Evolutionary conservation across 37 sponge, comb jelly and placozoan genomes (phyloP).

Genomic region (Tethya wilhelma): DNA sequence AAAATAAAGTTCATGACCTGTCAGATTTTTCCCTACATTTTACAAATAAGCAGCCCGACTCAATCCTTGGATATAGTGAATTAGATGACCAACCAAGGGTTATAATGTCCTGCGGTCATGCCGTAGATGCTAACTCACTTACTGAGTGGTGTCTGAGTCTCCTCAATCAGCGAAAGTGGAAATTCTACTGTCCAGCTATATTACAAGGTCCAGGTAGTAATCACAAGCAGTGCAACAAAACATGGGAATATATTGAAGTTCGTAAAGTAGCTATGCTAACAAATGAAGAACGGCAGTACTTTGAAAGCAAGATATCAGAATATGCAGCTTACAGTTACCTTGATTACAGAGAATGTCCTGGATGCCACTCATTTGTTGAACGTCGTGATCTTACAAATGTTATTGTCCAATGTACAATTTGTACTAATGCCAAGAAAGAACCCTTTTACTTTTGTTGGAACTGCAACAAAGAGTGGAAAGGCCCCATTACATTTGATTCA

Average conservation of each 20-base stretch:
- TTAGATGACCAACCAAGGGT: constrained; percentile 29
- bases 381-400: constrained; percentile 45
- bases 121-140: constrained; percentile 52
- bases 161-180: constrained; percentile 14
- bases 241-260: constrained; percentile 51
- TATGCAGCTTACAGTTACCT: constrained; percentile 46
- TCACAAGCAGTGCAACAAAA: constrained; percentile 41
- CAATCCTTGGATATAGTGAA: constrained; percentile 18
- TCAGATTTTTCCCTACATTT: constrained; percentile 29
- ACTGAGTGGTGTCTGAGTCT: constrained; percentile 55
- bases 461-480: constrained; percentile 59
- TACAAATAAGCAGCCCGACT: constrained; percentile 24
- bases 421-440: constrained; percentile 46
- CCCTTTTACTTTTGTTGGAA: constrained; percentile 70
- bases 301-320: constrained; percentile 63
- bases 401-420: constrained; percentile 43
- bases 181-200: constrained; percentile 64
- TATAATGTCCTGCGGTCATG: constrained; percentile 59
- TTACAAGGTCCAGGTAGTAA: background rate
- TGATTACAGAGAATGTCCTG: constrained; percentile 66
- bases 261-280: constrained; percentile 43
- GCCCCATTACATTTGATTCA: constrained; percentile 25
- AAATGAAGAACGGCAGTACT: constrained; percentile 35
- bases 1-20: background rate
- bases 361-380: constrained; percentile 59